Evolutionary conservation across 1,140 invertebrate species (phyloP).

Genomic region (Bombus difficillimus): DNA sequence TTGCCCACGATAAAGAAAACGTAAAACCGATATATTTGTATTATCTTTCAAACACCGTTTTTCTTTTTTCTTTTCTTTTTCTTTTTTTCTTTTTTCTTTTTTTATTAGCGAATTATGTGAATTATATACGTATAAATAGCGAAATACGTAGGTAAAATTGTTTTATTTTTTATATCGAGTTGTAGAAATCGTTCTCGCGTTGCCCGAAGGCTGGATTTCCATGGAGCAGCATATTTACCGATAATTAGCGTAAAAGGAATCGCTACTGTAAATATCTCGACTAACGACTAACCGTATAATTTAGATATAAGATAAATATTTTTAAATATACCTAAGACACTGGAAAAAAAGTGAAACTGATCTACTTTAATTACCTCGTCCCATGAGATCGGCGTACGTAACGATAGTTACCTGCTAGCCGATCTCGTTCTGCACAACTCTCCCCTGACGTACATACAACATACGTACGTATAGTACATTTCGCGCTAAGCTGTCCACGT

Average conservation of each 20-base stretch:
- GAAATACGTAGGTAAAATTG: neutral
- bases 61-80: too few species aligned
- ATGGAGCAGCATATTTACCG: too few species aligned
- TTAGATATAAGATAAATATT: neutral
- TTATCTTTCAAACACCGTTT: neutral
- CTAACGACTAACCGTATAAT: neutral
- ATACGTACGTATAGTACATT: too few species aligned
- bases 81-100: too few species aligned
- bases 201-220: too few species aligned
- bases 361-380: neutral
- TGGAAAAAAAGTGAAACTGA: neutral
- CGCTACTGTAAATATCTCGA: neutral
- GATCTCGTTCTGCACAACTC: too few species aligned
- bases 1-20: neutral
- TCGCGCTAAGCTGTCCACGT: accelerated
- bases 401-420: too few species aligned
- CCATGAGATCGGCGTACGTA: neutral
- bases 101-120: accelerated
- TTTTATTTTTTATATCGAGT: neutral
- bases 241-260: neutral
- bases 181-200: neutral
- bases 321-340: neutral
- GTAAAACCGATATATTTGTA: neutral
- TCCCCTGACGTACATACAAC: too few species aligned
- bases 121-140: neutral